A percentile compares a stretch with the other conserved stretches of the same genome.
phyloP scores from a whole-genome alignment of 2,113 vertebrate genomes.

The Columbina picui region DNA sequence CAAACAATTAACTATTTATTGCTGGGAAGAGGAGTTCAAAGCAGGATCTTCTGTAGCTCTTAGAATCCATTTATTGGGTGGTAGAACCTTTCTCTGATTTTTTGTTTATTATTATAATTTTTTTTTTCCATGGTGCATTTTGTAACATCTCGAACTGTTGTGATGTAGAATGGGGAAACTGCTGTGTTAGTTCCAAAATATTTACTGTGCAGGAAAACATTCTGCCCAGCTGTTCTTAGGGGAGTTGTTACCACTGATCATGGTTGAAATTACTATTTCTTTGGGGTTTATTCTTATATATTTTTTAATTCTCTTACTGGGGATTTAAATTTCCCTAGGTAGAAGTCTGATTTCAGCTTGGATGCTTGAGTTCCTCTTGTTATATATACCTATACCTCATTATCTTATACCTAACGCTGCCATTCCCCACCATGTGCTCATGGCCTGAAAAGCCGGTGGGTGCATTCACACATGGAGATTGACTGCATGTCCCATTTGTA shows the following conservation, averaged over 20 bases:
- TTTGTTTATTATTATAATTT: not conserved
- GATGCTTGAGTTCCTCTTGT: not conserved
- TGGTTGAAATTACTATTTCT: not conserved
- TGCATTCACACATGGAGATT: not conserved
- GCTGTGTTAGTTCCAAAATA: not conserved
- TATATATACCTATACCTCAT: not conserved
- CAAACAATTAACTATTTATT: not conserved
- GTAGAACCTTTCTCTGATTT: accelerated
- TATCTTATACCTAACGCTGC: not conserved
- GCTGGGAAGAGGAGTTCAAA: not conserved
- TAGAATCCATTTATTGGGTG: not conserved
- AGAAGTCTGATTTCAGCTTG: not conserved
- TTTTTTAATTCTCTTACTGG: not conserved
- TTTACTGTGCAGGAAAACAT: not conserved
- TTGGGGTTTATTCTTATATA: not conserved
- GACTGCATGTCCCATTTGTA: not conserved
- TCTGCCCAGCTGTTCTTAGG: not conserved
- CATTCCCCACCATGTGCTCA: not conserved
- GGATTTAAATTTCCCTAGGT: not conserved
- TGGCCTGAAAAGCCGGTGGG: not conserved
- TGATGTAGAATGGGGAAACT: not conserved
- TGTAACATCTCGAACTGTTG: not conserved
- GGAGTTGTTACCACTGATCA: not conserved
- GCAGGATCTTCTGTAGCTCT: not conserved
- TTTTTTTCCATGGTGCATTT: not conserved